Evolutionary conservation across 64 coral and sea anemone species (phyloP).

Genomic region (Montipora cactus): DNA sequence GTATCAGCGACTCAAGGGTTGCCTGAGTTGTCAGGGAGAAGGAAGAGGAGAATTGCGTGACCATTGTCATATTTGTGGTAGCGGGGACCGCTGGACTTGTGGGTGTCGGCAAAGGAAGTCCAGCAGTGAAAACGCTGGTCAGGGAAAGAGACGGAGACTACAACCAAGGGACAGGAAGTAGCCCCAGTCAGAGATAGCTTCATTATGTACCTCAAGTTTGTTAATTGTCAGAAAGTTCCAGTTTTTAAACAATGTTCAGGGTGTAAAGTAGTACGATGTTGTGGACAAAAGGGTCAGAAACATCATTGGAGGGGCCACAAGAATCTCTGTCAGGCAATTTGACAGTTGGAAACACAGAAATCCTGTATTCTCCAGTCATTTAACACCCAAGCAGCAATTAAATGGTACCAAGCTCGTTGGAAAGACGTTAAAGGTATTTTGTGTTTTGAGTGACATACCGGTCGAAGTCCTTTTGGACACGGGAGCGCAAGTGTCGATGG

Average conservation of each 20-base stretch:
- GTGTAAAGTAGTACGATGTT: constrained; percentile 57
- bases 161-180: constrained; percentile 66
- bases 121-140: background rate
- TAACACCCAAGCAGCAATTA: constrained; percentile 55
- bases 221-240: constrained; percentile 34
- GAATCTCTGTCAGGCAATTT: constrained; percentile 44
- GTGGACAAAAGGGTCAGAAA: constrained; percentile 67
- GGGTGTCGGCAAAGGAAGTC: constrained; percentile 6
- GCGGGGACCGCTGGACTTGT: too few species aligned
- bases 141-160: constrained; percentile 30
- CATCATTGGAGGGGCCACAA: constrained; percentile 49
- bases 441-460: background rate
- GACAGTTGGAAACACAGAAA: constrained; percentile 22
- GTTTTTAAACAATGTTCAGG: constrained; percentile 14
- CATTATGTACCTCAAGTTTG: constrained; percentile 6
- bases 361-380: constrained; percentile 25
- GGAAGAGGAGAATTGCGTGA: too few species aligned
- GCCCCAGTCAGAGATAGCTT: background rate
- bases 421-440: constrained; percentile 31
- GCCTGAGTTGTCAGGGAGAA: constrained; percentile 13
- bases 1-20: background rate
- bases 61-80: too few species aligned
- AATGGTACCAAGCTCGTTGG: constrained; percentile 41
- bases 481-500: constrained; percentile 49
- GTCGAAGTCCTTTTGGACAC: constrained; percentile 29